phyloP scores from a whole-genome alignment of 2,113 vertebrate genomes.

The Platysteira castanea region DNA sequence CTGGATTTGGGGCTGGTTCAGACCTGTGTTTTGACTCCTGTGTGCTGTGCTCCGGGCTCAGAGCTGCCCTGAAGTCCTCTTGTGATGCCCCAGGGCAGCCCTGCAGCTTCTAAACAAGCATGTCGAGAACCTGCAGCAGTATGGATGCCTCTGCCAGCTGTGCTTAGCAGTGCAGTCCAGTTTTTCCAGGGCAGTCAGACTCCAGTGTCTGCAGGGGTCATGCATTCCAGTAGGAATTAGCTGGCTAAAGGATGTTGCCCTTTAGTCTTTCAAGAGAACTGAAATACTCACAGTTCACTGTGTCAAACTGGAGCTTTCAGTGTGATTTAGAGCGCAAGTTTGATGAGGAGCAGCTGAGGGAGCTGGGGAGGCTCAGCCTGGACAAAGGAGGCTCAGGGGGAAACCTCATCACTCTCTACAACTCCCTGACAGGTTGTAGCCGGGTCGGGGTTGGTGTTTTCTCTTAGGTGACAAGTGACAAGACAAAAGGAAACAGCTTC shows the following conservation, averaged over 20 bases:
- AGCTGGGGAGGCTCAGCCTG: neutral
- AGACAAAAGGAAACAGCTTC: neutral
- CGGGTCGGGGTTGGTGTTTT: neutral
- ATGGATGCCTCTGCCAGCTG: neutral
- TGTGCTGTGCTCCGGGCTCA: neutral
- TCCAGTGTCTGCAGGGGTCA: fast-evolving
- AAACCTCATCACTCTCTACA: neutral
- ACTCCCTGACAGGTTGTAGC: neutral
- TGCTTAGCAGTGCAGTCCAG: neutral
- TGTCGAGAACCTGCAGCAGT: neutral
- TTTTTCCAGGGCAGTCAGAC: neutral
- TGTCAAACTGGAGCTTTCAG: neutral
- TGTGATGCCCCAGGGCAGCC: fast-evolving
- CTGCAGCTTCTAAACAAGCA: fast-evolving
- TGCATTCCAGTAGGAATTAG: neutral
- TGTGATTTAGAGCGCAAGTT: neutral
- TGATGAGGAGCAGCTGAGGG: neutral
- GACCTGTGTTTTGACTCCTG: neutral
- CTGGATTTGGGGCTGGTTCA: neutral
- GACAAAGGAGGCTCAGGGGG: neutral
- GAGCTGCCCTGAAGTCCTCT: neutral
- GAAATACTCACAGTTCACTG: neutral
- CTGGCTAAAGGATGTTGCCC: neutral
- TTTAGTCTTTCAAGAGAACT: neutral
- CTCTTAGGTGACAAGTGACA: neutral